Evolutionary conservation across 2,888 invertebrate genomes (phyloP).

Genomic region (Thecophora atra): DNA sequence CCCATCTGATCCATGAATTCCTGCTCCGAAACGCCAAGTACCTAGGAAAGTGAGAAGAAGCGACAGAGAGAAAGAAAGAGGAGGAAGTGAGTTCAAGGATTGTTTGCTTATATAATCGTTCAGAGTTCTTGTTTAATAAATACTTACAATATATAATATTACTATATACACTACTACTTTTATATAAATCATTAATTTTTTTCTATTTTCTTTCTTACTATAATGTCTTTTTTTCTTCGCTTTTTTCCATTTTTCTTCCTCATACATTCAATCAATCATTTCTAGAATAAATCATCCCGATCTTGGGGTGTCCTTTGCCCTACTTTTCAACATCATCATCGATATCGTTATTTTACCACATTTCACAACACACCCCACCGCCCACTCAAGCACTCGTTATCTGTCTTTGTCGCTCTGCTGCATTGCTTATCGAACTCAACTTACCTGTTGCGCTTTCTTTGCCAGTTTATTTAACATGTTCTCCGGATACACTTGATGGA

Average conservation of each 20-base stretch:
- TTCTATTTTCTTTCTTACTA: too few species aligned
- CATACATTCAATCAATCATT: not conserved
- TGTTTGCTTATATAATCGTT: too few species aligned
- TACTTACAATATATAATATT: too few species aligned
- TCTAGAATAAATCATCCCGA: not conserved
- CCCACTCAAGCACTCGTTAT: too few species aligned
- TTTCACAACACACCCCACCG: too few species aligned
- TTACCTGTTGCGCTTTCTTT: constrained; percentile 85
- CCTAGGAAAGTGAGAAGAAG: constrained; percentile 68
- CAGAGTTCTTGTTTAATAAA: too few species aligned
- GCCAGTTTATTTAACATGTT: constrained; percentile 85
- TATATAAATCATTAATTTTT: too few species aligned
- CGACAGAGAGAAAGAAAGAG: not conserved
- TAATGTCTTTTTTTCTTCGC: too few species aligned
- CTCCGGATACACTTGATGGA: constrained; percentile 94
- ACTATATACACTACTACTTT: too few species aligned
- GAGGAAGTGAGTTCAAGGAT: not conserved
- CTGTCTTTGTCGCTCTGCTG: too few species aligned
- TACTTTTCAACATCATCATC: too few species aligned
- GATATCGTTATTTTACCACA: too few species aligned
- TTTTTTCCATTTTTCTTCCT: not conserved
- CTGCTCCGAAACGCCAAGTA: constrained; percentile 84
- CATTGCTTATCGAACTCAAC: constrained; percentile 30
- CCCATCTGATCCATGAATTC: constrained; percentile 96
- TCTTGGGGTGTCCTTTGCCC: not conserved